These are phyloP conservation scores for Marronus borbonicus DNA, from an alignment of 2,888 invertebrate species.

Conservation along the genomic window DNA sequence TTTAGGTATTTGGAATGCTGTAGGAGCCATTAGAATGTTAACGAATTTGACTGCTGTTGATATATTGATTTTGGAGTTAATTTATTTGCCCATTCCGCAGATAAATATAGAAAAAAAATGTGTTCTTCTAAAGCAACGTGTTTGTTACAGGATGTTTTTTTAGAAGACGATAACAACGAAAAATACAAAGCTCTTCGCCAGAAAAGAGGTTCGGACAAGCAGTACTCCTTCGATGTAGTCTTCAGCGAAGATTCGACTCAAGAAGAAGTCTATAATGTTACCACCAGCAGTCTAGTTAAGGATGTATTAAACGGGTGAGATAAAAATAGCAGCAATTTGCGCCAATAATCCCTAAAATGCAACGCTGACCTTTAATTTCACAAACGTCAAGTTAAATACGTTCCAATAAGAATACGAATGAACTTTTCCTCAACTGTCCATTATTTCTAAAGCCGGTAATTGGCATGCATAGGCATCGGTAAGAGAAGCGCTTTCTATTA, in stretches of 20 bases:
- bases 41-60: background rate
- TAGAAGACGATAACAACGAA: conserved; percentile 77
- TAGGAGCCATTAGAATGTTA: no score
- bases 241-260: conserved; percentile 91
- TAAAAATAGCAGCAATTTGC: background rate
- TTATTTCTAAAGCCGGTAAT: no score
- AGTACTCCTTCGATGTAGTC: conserved; percentile 91
- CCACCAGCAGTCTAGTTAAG: conserved; percentile 88
- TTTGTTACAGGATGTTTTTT: conserved; percentile 75
- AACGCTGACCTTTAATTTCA: no score
- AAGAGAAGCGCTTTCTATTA: no score
- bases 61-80: background rate
- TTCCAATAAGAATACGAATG: no score
- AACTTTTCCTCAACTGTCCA: no score
- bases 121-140: conserved; percentile 9
- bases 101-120: no score
- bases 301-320: conserved; percentile 80
- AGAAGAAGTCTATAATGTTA: conserved; percentile 90
- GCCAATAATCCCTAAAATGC: no score
- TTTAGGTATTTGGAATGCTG: no score
- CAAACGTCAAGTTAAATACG: no score
- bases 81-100: background rate
- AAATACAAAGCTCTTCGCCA: conserved; percentile 78
- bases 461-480: no score
- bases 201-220: conserved; percentile 82